Conservation (phyloP, 2,888 invertebrate species). For the Coecobrya sp. region DNA sequence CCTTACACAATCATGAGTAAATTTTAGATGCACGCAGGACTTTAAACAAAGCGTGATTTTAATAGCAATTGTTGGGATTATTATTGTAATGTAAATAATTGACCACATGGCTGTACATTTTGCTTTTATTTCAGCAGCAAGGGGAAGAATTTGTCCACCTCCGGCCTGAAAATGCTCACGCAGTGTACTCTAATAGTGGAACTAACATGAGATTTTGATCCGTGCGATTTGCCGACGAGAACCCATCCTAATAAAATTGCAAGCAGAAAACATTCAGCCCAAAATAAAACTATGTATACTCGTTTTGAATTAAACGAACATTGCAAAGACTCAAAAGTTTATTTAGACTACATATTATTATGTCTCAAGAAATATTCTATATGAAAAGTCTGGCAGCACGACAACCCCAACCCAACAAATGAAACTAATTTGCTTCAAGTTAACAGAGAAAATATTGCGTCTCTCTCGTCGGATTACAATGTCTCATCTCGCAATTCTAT, state of each 20-base stretch:
- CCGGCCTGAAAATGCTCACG: conserved; percentile 86
- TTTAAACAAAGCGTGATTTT: conserved; percentile 14
- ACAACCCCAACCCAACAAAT: conserved; percentile 30
- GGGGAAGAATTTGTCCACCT: conserved; percentile 86
- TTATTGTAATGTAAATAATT: conserved; percentile 38
- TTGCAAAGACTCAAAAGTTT: conserved; percentile 36
- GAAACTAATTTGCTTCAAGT: background rate
- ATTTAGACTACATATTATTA: background rate
- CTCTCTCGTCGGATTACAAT: conserved; percentile 63
- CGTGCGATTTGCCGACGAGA: conserved; percentile 83
- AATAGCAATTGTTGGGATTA: conserved; percentile 35
- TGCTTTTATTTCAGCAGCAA: conserved; percentile 81
- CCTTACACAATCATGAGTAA: too few relatives aligned
- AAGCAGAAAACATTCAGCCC: background rate
- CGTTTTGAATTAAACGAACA: conserved; percentile 37
- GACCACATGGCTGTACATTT: conserved; percentile 68
- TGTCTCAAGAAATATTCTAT: conserved; percentile 19
- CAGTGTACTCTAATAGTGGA: conserved; percentile 83
- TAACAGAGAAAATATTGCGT: background rate
- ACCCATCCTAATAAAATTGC: conserved; percentile 47
- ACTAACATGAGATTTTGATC: conserved; percentile 86
- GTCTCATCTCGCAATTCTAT: background rate
- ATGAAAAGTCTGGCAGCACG: conserved; percentile 16
- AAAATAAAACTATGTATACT: conserved; percentile 54
- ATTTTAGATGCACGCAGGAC: background rate